Percentiles rank a stretch among this genome's conserved stretches.
Conservation (phyloP, 2,797 vertebrate species). For the Etheostoma perlongum region DNA sequence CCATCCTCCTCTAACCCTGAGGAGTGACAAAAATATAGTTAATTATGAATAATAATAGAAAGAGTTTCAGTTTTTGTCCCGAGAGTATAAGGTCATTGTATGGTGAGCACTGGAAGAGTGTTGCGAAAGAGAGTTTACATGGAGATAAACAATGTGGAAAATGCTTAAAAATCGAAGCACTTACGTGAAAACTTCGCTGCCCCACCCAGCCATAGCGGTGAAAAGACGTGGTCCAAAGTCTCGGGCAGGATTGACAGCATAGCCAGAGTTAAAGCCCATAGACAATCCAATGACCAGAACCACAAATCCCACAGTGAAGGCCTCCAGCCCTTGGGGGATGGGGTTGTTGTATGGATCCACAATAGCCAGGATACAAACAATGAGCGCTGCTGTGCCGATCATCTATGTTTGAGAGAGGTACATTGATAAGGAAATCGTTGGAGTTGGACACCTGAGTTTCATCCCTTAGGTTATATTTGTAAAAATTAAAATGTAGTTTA, state of each 20-base stretch:
- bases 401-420: slow-evolving; percentile 78
- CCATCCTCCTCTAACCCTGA: slow-evolving; percentile 87
- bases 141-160: not conserved
- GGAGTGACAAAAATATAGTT: slow-evolving; percentile 24
- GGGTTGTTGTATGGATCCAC: slow-evolving; percentile 96
- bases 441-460: not conserved
- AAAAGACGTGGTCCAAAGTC: slow-evolving; percentile 96
- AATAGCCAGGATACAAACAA: slow-evolving; percentile 95
- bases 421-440: not conserved
- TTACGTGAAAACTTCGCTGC: slow-evolving; percentile 92
- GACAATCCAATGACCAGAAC: slow-evolving; percentile 95
- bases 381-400: slow-evolving; percentile 94
- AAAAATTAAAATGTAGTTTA: not conserved
- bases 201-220: slow-evolving; percentile 96
- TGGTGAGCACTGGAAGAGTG: not conserved
- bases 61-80: not conserved
- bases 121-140: not conserved
- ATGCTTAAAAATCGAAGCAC: slow-evolving; percentile 46
- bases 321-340: slow-evolving; percentile 92
- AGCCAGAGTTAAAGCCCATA: slow-evolving; percentile 99
- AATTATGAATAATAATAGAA: not conserved
- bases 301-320: slow-evolving; percentile 96
- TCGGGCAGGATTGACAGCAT: slow-evolving; percentile 97
- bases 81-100: not conserved
- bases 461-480: not conserved